Base-by-base conservation (phyloP, 2,797 vertebrate species). In the Eremophila alpestris region DNA sequence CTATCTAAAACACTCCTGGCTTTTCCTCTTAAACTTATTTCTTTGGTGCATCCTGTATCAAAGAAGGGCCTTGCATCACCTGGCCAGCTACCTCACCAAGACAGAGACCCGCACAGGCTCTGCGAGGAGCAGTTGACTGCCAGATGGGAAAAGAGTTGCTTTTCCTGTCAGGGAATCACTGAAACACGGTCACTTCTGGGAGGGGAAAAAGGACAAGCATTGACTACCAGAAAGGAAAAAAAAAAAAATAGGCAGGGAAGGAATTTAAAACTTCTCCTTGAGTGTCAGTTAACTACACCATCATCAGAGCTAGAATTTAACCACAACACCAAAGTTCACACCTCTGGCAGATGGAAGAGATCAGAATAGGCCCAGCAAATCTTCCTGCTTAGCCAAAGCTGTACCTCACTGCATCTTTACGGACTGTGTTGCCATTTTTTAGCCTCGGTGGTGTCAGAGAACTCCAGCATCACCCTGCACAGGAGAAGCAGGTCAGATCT, bases 81-180 rank as follows among this genome's bases (percentile, higher is more conserved):
- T 68, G 46, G 46, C 54, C 82, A 91, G 40, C 9, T 32, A 87
- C 36, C 34, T 70, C 46, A 58, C 16, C 0, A 1, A 3, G 2
- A 79, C 56, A 60, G 9, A 46, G 14, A 49, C 26, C 6, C 58
- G 49, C 16, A 75, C 0, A 0, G 11, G 40, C 70, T 88, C 43
- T 32, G 16, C 0, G 0, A 86, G 26, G 26, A 73, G 59, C 40
- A 62, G 55, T 3, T 0, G 0, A 51, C 13, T 58, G 48, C 27
- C 64, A 77, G 63, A 27, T 0, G 3, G 36, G 41, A 36, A 55
- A 41, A 52, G 52, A 77, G 46, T 1, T 73, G 29, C 22, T 64
- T 52, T 91, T 38, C n/a, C 49, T 1, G 2, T 12, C 76, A 71
- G 18, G n/a, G 30, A 67, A 89, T 55, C 54, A 51, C 51, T 26